Base-by-base conservation (phyloP, 2,888 invertebrate species). In the Pterobdella sp. region DNA sequence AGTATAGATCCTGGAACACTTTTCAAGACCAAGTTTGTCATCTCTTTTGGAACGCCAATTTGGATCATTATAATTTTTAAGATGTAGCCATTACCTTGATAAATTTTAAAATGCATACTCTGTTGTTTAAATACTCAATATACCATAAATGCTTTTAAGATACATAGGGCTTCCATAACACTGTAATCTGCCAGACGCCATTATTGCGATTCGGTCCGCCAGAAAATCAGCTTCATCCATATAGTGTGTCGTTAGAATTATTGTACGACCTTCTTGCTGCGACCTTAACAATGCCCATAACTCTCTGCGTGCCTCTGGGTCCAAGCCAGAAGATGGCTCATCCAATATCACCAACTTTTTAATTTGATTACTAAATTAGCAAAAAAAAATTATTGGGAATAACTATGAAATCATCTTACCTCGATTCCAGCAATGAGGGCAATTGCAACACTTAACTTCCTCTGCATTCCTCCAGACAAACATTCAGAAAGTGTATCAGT, bases 171-270 rank as follows among this genome's bases (percentile, higher is more conserved):
- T 89, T 7, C 92, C 93, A 78, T 89, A 88, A 80, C 92, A 92
- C 80, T 91, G 89, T 56, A 93, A 84, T 52, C 88, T 87, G 0
- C 93, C 93, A 67, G 88, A 88, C 1, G 91, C 88, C 91, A 93
- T 91, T 74, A 93, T 92, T 10, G 91, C 92, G 77, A 93, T 91
- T 63, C 92, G 87, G 84, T 93, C 93, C 0, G 92, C 93, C 1
- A 93, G 86, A 63, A 90, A 86, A 83, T 93, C 93, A 0, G 93
- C 93, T 84, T 93, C 93, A 80, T 93, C 93, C 92, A 93, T 93
- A 81, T 91, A 92, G 83, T 93, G 83, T 31, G 83, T 83, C 29
- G 92, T 90, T 74, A 93, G 84, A 65, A 93, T 86, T 80, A 93
- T 87, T 0, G 92, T 90, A 10, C 92, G 87, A 35, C 89, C 90